A percentile compares a stretch with the other conserved stretches of the same genome.
These are phyloP conservation scores for Epizoanthus fatuus DNA, from an alignment of 92 coral and sea anemone genomes.

Conservation along the genomic window DNA sequence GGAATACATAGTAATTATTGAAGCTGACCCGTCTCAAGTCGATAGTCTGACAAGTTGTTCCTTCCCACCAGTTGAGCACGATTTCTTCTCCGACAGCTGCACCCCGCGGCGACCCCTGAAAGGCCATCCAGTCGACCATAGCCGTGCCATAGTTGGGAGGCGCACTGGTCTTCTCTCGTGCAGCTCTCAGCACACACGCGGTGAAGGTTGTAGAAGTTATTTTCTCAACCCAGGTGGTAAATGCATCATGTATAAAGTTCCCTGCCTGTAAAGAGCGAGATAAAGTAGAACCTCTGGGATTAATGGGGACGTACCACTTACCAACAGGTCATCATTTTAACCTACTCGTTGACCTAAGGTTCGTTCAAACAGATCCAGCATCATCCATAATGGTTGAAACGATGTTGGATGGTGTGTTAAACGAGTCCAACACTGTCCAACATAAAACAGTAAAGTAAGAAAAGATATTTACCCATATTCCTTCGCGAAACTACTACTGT, in stretches of 20 bases:
- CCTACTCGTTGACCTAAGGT: too few species aligned
- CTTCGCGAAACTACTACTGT: too few species aligned
- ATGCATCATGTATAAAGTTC: constrained; percentile 45
- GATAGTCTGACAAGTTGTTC: constrained; percentile 76
- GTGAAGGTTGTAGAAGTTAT: constrained; percentile 71
- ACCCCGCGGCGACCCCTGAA: constrained; percentile 88
- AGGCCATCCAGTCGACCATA: constrained; percentile 79
- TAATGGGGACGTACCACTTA: too few species aligned
- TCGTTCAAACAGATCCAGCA: too few species aligned
- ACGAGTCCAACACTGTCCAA: too few species aligned
- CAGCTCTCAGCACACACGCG: constrained; percentile 82
- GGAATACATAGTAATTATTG: too few species aligned
- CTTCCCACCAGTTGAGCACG: constrained; percentile 87
- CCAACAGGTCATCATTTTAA: too few species aligned
- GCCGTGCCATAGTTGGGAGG: constrained; percentile 73
- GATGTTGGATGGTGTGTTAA: too few species aligned
- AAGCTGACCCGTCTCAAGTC: constrained; percentile 65
- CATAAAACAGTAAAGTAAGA: too few species aligned
- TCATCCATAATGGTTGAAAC: too few species aligned
- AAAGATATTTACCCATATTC: too few species aligned
- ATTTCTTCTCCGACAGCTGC: constrained; percentile 76
- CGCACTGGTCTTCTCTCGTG: constrained; percentile 74
- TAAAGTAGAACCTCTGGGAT: too few species aligned
- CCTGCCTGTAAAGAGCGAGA: background rate
- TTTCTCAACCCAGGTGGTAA: constrained; percentile 84